Evolutionary conservation across 1,140 invertebrate species (phyloP).

Genomic region (Onthophagus taurus): DNA sequence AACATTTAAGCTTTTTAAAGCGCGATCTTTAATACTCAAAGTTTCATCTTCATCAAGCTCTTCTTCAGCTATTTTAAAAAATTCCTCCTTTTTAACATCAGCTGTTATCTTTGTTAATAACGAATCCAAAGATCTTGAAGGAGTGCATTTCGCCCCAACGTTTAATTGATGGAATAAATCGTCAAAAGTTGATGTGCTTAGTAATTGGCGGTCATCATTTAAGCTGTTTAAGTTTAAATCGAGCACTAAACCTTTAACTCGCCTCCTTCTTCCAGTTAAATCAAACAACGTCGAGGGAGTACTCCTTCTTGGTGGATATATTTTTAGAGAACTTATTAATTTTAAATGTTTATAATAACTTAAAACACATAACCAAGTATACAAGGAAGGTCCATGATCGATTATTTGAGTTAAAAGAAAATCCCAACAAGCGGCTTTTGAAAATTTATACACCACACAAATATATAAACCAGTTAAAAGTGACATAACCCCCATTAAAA

Average conservation of each 20-base stretch:
- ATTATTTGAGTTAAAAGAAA: conserved; percentile 12
- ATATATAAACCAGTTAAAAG: conserved; percentile 9
- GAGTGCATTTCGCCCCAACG: neutral
- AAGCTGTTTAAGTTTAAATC: conserved; percentile 1
- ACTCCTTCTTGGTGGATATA: neutral
- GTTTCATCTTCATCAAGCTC: neutral
- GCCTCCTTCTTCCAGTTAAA: conserved; percentile 6
- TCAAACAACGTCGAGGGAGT: conserved; percentile 2
- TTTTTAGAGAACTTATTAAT: neutral
- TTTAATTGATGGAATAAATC: conserved; percentile 9
- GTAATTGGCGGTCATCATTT: conserved; percentile 7
- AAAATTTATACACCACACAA: conserved; percentile 7
- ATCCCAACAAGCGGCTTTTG: conserved; percentile 11
- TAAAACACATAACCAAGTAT: conserved; percentile 14
- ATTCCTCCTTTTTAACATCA: conserved; percentile 13
- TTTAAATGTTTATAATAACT: conserved; percentile 6
- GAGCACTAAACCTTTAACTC: neutral
- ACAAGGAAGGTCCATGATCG: conserved; percentile 10
- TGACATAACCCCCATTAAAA: conserved; percentile 10
- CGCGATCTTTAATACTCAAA: conserved; percentile 4
- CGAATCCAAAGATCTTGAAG: conserved; percentile 12
- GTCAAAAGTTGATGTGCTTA: conserved; percentile 13
- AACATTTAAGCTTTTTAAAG: conserved; percentile 4
- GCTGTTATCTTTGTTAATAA: conserved; percentile 5
- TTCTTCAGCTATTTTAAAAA: conserved; percentile 9